These are phyloP conservation scores for Axea sp. DNA, from an alignment of 2,888 invertebrate species.

Conservation along the genomic window DNA sequence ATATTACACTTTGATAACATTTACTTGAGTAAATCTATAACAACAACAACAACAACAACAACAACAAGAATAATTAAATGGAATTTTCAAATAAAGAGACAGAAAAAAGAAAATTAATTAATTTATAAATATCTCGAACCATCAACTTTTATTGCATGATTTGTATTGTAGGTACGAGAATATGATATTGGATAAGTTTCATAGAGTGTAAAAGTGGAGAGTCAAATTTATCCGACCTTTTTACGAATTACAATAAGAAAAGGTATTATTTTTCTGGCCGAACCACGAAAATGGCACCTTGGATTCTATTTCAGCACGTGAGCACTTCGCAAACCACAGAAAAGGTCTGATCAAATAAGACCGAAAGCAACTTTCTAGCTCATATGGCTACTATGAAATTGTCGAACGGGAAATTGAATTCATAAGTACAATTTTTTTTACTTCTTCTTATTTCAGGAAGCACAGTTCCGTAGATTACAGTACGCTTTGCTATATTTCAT, in stretches of 20 bases:
- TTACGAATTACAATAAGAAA: slow-evolving; percentile 33
- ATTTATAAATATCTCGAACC: slow-evolving; percentile 16
- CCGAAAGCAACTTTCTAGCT: slow-evolving; percentile 44
- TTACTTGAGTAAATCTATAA: background rate
- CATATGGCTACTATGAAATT: slow-evolving; percentile 33
- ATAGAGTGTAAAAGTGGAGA: slow-evolving; percentile 30
- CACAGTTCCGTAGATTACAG: too few species aligned
- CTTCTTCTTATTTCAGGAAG: background rate
- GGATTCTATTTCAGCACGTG: slow-evolving; percentile 47
- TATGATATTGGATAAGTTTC: slow-evolving; percentile 27
- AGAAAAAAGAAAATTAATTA: background rate
- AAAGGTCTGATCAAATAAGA: slow-evolving; percentile 54
- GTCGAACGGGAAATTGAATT: slow-evolving; percentile 46
- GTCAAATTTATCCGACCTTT: slow-evolving; percentile 36
- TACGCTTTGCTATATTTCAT: too few species aligned
- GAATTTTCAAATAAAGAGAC: too few species aligned
- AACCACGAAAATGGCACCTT: slow-evolving; percentile 30
- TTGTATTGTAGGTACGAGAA: slow-evolving; percentile 7
- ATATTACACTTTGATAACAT: too few species aligned
- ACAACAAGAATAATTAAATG: too few species aligned
- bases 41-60: background rate
- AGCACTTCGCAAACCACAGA: slow-evolving; percentile 42
- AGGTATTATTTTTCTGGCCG: slow-evolving; percentile 49
- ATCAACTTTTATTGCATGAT: slow-evolving; percentile 8
- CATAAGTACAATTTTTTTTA: slow-evolving; percentile 29